Base-by-base conservation (phyloP, 2,888 invertebrate genomes). In the Amiota minor region DNA sequence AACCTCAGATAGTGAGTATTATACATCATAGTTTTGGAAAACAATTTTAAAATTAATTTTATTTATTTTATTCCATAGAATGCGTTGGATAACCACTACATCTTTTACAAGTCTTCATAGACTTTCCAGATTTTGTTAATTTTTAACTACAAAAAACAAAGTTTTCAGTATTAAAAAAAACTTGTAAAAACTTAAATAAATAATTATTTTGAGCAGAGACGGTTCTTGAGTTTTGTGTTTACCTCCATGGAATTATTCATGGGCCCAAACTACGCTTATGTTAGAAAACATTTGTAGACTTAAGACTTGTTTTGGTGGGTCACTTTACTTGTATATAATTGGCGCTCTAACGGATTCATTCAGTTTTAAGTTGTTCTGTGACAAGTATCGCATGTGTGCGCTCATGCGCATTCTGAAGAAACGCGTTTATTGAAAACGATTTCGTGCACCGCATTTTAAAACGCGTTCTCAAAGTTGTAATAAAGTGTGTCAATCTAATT, bases 1-100 rank as follows among this genome's bases (percentile, higher is more conserved):
- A 2, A 73, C 81, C 53, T 89, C 89, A 1, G 80, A 87, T 20
- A 90, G 89, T 89, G 81, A 87, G 88, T 80, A 2, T 16, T 2
- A 0, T 1, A 9, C 1, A 4, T 11, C 1, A 0, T 0, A 9
- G 2, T 67, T 8, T 23, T 4, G 9, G 6, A 14, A 55, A n/a
- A 9, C 8, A 12, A n/a, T n/a, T 20, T 18, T 2, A 23, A 56
- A 0, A 18, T 4, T 12, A 1, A 8, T 3, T n/a, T 45, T 50
- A 20, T 0, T 23, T 59, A n/a, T n/a, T n/a, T 23, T 46, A 12
- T 49, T 12, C 72, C 76, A 23, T 77, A 84, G 84, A 84, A 77
- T 84, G 84, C 59, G 77, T 35, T 0, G 35, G 35, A 35, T 35
- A 35, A 3, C 0, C 35, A 35, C 35, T 6, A 35, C 35, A 35